Percentiles rank a stretch among this genome's conserved stretches.
These are phyloP conservation scores for Lasaia peninsularis DNA, from an alignment of 1,140 invertebrate species.

Conservation along the genomic window DNA sequence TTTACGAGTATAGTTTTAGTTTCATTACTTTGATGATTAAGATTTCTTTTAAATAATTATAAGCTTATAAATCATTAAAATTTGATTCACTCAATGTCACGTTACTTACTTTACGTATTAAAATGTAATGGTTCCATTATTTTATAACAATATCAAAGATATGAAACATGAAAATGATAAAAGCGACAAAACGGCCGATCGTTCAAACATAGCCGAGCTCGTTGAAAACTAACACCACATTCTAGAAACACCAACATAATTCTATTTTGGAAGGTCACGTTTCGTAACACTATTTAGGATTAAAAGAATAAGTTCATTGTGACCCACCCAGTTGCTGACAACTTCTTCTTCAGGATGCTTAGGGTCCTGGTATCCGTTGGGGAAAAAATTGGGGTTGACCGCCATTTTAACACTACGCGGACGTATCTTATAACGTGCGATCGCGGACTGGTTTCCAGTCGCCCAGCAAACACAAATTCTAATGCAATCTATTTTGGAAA, in stretches of 20 bases:
- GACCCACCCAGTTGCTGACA: conserved; percentile 71
- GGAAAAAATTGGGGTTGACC: conserved; percentile 69
- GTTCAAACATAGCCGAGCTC: not conserved
- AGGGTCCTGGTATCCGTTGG: conserved; percentile 71
- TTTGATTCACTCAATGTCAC: not conserved
- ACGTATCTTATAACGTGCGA: conserved; percentile 54
- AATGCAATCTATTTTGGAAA: conserved; percentile 76
- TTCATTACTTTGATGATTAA: not conserved
- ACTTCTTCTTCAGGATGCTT: conserved; percentile 70
- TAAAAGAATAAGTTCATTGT: not conserved
- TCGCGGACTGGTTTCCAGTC: conserved; percentile 68
- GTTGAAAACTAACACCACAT: conserved; percentile 8
- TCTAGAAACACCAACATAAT: conserved; percentile 8
- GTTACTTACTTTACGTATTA: not conserved
- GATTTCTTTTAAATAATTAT: not conserved
- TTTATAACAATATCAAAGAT: not conserved
- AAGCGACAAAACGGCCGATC: not conserved
- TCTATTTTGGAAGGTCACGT: conserved; percentile 3
- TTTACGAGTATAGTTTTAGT: not conserved
- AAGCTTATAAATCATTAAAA: not conserved
- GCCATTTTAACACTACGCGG: conserved; percentile 55
- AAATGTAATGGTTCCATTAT: not conserved
- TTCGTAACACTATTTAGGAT: conserved; percentile 8
- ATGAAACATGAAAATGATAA: not conserved
- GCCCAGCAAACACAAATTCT: conserved; percentile 66